Conservation (phyloP, 2,113 vertebrate species). For the Tauraco erythrolophus region DNA sequence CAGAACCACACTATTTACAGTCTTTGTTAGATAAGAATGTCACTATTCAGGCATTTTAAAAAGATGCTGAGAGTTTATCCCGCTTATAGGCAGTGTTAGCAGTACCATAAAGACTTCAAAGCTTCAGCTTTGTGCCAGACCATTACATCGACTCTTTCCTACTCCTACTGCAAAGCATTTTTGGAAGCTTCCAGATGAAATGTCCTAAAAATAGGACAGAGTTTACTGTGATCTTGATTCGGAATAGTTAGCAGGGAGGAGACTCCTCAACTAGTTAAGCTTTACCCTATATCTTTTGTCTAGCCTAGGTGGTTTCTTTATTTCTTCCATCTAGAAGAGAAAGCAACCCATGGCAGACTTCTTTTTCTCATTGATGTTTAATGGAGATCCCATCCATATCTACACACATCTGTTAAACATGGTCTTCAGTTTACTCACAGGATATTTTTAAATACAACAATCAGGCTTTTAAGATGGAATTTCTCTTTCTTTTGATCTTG, state of each 20-base stretch:
- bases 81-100: background rate
- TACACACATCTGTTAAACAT: background rate
- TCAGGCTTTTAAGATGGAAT: background rate
- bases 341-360: background rate
- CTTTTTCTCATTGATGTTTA: background rate
- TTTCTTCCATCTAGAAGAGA: background rate
- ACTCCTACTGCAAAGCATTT: background rate
- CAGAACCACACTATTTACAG: background rate
- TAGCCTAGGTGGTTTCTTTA: background rate
- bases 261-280: background rate
- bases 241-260: background rate
- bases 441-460: background rate
- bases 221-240: background rate
- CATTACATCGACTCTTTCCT: background rate
- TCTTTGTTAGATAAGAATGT: background rate
- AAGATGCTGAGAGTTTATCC: background rate
- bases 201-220: background rate
- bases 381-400: background rate
- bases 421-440: background rate
- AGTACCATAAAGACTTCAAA: background rate
- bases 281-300: background rate
- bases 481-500: conserved; percentile 43
- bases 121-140: background rate
- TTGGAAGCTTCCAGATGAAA: background rate
- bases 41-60: background rate